Conservation (phyloP, 2,113 vertebrate species). For the Orthochromis malagaraziensis region DNA sequence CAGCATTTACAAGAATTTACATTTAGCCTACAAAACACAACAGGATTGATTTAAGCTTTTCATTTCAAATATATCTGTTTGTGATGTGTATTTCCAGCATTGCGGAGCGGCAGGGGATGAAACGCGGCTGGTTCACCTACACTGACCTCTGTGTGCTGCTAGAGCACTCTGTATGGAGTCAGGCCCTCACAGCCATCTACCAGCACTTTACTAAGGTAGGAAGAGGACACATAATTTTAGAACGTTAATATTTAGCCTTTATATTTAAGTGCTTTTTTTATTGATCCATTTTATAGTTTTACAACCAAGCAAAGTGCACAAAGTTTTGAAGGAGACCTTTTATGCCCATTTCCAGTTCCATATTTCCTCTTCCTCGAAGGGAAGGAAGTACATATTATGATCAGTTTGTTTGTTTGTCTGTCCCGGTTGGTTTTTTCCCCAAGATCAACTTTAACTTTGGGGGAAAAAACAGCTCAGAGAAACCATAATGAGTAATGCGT, state of each 20-base stretch:
- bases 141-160: slow-evolving; percentile 92
- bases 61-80: not conserved
- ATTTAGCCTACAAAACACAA: not conserved
- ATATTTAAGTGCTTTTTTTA: not conserved
- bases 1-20: not conserved
- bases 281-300: not conserved
- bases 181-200: slow-evolving; percentile 79
- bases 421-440: fast-evolving
- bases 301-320: not conserved
- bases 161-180: slow-evolving; percentile 86
- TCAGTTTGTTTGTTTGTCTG: not conserved
- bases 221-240: not conserved
- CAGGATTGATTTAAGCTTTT: not conserved
- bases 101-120: slow-evolving; percentile 85
- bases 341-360: not conserved
- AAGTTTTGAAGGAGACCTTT: not conserved
- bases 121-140: slow-evolving; percentile 96
- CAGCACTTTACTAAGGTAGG: slow-evolving; percentile 88
- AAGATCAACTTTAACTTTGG: not conserved
- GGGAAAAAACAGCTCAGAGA: not conserved
- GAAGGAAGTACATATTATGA: not conserved
- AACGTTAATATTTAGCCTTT: fast-evolving
- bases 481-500: not conserved
- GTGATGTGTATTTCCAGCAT: slow-evolving; percentile 66
- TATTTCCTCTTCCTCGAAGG: not conserved